Conservation (phyloP, 2,888 invertebrate species). For the Gandaritis pyraliata region DNA sequence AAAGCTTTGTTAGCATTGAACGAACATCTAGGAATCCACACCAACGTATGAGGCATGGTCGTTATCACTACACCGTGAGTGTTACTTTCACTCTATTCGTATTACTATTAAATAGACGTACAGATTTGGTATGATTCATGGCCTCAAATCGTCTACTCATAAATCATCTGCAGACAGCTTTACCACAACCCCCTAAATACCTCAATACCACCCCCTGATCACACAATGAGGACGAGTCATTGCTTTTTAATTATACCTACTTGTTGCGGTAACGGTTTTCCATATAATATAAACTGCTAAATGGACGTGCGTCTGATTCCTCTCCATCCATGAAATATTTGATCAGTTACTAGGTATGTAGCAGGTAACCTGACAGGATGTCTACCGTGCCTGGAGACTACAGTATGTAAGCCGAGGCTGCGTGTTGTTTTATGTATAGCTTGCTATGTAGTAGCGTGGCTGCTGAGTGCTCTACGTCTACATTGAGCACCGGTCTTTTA, state of each 20-base stretch:
- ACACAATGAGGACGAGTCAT: slow-evolving; percentile 41
- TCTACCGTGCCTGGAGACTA: too few relatives aligned
- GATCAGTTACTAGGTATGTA: too few relatives aligned
- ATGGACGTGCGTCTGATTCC: not conserved
- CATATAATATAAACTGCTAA: not conserved
- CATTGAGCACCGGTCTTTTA: too few relatives aligned
- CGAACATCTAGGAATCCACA: too few relatives aligned
- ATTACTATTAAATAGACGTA: slow-evolving; percentile 18
- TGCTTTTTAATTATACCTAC: slow-evolving; percentile 51
- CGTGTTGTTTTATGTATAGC: too few relatives aligned
- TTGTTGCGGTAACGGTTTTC: slow-evolving; percentile 10
- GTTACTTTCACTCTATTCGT: not conserved
- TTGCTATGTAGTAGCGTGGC: too few relatives aligned
- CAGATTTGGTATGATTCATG: slow-evolving; percentile 20
- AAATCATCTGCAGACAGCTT: slow-evolving; percentile 31
- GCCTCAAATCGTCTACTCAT: slow-evolving; percentile 18
- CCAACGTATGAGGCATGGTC: too few relatives aligned
- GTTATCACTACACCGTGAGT: too few relatives aligned
- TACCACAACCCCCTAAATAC: slow-evolving; percentile 35
- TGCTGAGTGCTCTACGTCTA: too few relatives aligned
- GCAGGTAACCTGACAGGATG: too few relatives aligned
- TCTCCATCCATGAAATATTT: not conserved
- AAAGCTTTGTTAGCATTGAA: too few relatives aligned
- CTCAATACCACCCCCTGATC: slow-evolving; percentile 35
- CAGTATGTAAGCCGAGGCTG: too few relatives aligned